These are phyloP conservation scores for Drosophila nigrodunni DNA, from an alignment of 1,140 invertebrate species.

Conservation along the genomic window DNA sequence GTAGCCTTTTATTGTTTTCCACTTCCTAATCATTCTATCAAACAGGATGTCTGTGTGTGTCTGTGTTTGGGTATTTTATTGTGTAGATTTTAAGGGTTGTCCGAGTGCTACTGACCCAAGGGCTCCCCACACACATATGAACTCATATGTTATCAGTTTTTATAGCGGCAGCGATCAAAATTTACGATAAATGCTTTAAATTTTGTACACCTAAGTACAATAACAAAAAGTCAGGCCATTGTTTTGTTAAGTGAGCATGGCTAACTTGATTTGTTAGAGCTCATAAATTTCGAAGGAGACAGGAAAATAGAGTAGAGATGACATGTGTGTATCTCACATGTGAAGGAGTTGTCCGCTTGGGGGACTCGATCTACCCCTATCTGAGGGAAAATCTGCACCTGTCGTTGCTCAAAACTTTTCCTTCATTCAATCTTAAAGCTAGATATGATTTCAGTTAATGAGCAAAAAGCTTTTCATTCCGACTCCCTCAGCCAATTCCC, in stretches of 20 bases:
- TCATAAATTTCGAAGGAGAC: constrained; percentile 67
- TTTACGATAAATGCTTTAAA: constrained; percentile 84
- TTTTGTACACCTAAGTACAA: constrained; percentile 72
- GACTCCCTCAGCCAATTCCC: background rate
- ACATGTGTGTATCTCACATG: constrained; percentile 62
- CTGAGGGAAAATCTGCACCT: constrained; percentile 71
- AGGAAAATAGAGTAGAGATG: constrained; percentile 68
- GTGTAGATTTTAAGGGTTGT: constrained; percentile 70
- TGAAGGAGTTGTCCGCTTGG: constrained; percentile 59
- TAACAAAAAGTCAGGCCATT: constrained; percentile 62
- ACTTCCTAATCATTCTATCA: constrained; percentile 68
- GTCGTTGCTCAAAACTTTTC: constrained; percentile 21
- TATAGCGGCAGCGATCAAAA: constrained; percentile 75
- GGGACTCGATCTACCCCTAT: constrained; percentile 16
- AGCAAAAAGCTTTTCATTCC: constrained; percentile 52
- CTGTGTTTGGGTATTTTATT: constrained; percentile 24
- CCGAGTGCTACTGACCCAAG: constrained; percentile 37
- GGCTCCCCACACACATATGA: constrained; percentile 30
- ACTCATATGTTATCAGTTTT: constrained; percentile 56
- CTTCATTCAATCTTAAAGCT: background rate
- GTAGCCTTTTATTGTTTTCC: constrained; percentile 79
- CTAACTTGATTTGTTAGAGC: constrained; percentile 81
- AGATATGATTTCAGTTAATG: constrained; percentile 53
- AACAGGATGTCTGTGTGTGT: constrained; percentile 55
- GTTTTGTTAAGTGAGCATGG: constrained; percentile 80